Base-by-base conservation (phyloP, 2,888 invertebrate genomes). In the Byasa hedistus region DNA sequence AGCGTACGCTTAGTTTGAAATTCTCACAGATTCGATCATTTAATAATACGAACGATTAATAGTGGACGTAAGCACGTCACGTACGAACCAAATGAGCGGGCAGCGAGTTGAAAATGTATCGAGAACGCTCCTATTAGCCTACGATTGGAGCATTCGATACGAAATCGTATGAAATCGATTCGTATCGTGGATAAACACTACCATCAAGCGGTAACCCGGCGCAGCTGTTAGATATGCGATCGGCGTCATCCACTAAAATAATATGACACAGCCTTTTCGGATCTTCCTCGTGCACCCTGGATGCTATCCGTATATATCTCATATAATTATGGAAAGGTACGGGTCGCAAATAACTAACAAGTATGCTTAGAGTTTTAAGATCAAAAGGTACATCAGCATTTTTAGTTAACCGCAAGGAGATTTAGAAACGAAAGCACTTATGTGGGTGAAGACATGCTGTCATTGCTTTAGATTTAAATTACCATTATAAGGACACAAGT, bases 231-330 rank as follows among this genome's bases (percentile, higher is more conserved):
- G 87, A 82, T 83, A 82, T 81, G 78, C 81, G 85, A 83, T 79
- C 86, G 83, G 83, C 86, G 87, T 88, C 88, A 89, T 86, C 89
- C 91, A 87, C 91, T 91, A 89, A 91, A 90, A 90, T 90, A 90
- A 90, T 91, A 91, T 91, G 91, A 91, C 91, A 90, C 85, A 91
- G 91, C 90, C 89, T 76, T 91, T 91, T 89, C 82, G 85, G 85
- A 82, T 85, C 82, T 83, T 81, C 82, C 81, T 78, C 81, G 79
- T 77, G 80, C 78, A 79, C 80, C 84, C 82, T 65, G 68, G 61
- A 72, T 70, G 71, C 73, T 70, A 73, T 75, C 69, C 69, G 72
- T 71, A 72, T n/a, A n/a, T 72, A 81, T 80, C 83, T 81, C 72
- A 12, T 74, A 78, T 83, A 83, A 87, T 89, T 89, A 79, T 81